Evolutionary conservation across 1,140 invertebrate species (phyloP).

Genomic region (Pristionchus pacificus): DNA sequence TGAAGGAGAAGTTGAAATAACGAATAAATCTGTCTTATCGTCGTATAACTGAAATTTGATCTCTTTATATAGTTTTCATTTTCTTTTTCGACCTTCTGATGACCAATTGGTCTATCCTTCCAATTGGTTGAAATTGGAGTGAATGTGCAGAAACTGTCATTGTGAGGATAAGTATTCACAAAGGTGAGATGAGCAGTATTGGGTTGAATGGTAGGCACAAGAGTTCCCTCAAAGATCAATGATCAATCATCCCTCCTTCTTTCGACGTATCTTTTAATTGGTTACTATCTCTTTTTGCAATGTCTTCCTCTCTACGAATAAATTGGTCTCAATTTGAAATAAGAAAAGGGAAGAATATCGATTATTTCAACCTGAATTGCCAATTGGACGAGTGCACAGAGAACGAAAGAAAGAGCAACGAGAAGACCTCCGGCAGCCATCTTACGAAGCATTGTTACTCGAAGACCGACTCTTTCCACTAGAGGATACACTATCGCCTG

Average conservation of each 20-base stretch:
- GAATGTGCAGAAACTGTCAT: too few species aligned
- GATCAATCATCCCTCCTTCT: too few species aligned
- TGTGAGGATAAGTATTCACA: slow-evolving; percentile 18
- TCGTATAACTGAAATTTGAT: too few species aligned
- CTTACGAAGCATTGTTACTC: neutral
- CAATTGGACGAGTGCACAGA: slow-evolving; percentile 18
- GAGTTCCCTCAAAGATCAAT: slow-evolving; percentile 10
- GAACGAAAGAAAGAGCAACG: slow-evolving; percentile 11
- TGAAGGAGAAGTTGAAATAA: slow-evolving; percentile 7
- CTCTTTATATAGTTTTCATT: too few species aligned
- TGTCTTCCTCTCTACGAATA: too few species aligned
- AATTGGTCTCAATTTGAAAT: too few species aligned
- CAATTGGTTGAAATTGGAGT: too few species aligned
- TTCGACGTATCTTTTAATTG: too few species aligned
- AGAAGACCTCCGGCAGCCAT: slow-evolving; percentile 18
- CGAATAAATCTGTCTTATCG: too few species aligned
- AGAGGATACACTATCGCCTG: slow-evolving; percentile 25
- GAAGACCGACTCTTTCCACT: slow-evolving; percentile 47
- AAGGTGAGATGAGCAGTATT: slow-evolving; percentile 4
- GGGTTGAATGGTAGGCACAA: neutral
- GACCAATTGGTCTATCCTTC: too few species aligned
- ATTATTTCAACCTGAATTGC: slow-evolving; percentile 2
- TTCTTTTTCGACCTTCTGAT: too few species aligned
- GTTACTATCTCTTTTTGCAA: too few species aligned
- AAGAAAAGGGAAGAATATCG: neutral